Evolutionary conservation across 2,888 invertebrate genomes (phyloP).

Genomic region (Mythimna albipuncta): DNA sequence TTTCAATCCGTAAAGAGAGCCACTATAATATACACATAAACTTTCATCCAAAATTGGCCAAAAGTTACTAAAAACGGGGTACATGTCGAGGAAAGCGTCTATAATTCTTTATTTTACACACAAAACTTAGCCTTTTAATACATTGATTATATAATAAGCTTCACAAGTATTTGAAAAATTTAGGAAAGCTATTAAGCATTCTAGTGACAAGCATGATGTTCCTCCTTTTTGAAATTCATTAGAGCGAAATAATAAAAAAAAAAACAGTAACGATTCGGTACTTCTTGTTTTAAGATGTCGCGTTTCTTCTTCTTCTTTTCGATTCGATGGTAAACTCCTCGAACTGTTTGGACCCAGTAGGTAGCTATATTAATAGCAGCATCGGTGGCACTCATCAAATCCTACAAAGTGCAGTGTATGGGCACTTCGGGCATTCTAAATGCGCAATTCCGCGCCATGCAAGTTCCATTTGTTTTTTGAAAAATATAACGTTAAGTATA

Average conservation of each 20-base stretch:
- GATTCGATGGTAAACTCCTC: no score
- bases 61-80: background rate
- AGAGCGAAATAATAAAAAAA: background rate
- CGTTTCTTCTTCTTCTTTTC: background rate
- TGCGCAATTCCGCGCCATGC: background rate
- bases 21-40: no score
- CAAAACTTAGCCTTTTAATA: no score
- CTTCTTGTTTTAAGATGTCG: background rate
- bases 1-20: no score
- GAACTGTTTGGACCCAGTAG: no score
- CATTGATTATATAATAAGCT: background rate
- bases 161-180: background rate
- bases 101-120: no score
- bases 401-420: no score
- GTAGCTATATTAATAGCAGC: no score
- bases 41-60: no score
- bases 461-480: background rate
- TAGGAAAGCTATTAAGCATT: background rate
- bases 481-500: background rate
- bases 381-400: no score
- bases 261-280: background rate
- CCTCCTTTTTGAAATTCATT: conserved; percentile 3
- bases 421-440: background rate
- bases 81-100: background rate
- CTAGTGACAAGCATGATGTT: background rate